Evolutionary conservation across 2,888 invertebrate species (phyloP).

Genomic region (Dioctria rufipes): DNA sequence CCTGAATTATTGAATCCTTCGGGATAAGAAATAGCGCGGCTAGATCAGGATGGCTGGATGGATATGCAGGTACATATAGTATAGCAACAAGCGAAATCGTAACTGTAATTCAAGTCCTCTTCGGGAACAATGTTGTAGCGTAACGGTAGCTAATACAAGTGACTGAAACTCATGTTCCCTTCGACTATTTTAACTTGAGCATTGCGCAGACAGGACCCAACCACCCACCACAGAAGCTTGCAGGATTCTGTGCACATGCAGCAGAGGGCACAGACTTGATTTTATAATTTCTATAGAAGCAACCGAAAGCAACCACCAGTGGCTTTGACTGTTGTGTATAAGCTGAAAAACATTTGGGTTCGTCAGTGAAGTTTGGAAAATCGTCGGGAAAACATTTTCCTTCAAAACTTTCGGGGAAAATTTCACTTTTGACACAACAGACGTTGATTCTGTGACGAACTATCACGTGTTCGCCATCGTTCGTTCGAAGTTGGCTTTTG

Average conservation of each 20-base stretch:
- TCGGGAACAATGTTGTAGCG: not conserved
- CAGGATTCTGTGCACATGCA: constrained; percentile 36
- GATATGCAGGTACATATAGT: not conserved
- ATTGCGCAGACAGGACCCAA: constrained; percentile 17
- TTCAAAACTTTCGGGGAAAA: not conserved
- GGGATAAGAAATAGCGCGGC: not conserved
- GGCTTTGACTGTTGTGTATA: constrained; percentile 9
- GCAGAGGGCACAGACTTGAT: not conserved
- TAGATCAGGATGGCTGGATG: not conserved
- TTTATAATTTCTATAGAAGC: constrained; percentile 11
- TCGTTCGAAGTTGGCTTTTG: too few relatives aligned
- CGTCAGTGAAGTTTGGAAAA: constrained; percentile 38
- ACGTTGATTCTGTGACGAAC: not conserved
- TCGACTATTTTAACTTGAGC: not conserved
- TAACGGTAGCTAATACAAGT: constrained; percentile 17
- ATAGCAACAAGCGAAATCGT: not conserved
- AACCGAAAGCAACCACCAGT: constrained; percentile 36
- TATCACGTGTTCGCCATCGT: constrained; percentile 29
- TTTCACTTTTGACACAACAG: not conserved
- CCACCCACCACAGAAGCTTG: too few relatives aligned
- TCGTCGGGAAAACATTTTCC: constrained; percentile 42
- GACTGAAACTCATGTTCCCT: constrained; percentile 2
- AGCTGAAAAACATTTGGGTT: not conserved
- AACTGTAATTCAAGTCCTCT: constrained; percentile 35
- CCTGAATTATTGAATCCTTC: not conserved